Evolutionary conservation across 2,113 vertebrate species (phyloP), one percentile per base, ranked within the genome.

Genomic region (Sardina pilchardus): DNA sequence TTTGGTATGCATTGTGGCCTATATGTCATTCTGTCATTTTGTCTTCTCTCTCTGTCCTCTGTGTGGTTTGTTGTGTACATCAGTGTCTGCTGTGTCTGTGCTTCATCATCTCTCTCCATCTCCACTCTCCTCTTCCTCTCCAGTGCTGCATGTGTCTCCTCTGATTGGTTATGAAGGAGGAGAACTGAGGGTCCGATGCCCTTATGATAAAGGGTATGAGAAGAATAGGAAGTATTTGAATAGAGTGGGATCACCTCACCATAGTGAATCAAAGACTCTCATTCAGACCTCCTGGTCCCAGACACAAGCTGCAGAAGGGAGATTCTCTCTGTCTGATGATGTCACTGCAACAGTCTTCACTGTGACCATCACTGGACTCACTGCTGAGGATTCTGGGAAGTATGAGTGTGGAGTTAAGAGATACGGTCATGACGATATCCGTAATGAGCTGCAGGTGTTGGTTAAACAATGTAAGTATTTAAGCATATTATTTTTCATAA

Each of bases 341-440:
- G 83, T 5, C 43, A 78, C 3, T 53, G 24, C 82, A 3, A 86
- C 84, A 45, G 43, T 85, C 78, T 91, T 93, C 84, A 92, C 81
- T 6, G 87, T 94, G 84, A 91, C 88, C 83, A 93, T 94, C 85
- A 91, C 81, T 86, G 88, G 80, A 30, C 90, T 94, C 84, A 86
- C 26, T 85, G 44, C 34, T 81, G 67, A 14, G 0, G 93, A 93
- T 17, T 24, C 43, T 12, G 92, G 92, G 42, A 86, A 2, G 3
- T 95, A 94, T 82, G 78, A 80, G 85, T 95, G 93, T 84, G 87
- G 21, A 56, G 19, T 24, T 56, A 24, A 39, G 39, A 39, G 39
- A 39, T 39, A 2, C 39, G 4, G 39, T 39, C 1, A 1, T 39
- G 39, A 39, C 4, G 39, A 56, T 53, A 53, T 53, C 19, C 16